Base-by-base conservation (phyloP, 2,797 vertebrate genomes). In the Margarornis squamiger region DNA sequence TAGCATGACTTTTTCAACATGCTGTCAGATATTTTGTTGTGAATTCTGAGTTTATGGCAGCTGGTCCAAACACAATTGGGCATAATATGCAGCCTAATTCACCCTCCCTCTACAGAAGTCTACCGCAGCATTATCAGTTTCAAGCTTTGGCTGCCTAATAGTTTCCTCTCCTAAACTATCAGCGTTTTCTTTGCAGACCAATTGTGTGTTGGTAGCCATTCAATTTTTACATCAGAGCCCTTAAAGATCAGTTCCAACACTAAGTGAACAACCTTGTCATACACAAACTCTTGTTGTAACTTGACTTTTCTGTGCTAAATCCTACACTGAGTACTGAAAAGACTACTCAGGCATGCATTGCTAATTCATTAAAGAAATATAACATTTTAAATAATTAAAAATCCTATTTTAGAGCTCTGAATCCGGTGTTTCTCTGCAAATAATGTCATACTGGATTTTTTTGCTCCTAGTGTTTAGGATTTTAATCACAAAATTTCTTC, bases 291-390 rank as follows among this genome's bases (percentile, higher is more conserved):
- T 67, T 38, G 14, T 65, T 76, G 75, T 76, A 85, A 73, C 52
- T 90, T 77, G 55, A 80, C 74, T 49, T 94, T 95, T 76, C 57
- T 77, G 58, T 12, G 4, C 9, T 65, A 92, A 92, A 82, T 92
- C 55, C n/a, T 94, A 61, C 27, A 45, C 38, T 71, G 79, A 77
- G 75, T 92, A 63, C 48, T 96, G 57, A 91, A 89, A 97, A 95
- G 76, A 79, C 78, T 91, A 61, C 45, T 88, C 45, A 65, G 76
- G 73, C 51, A 82, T 27, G 63, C 36, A 46, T 52, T 92, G 36
- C 62, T 95, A 96, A 93, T 95, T 95, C 91, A 86, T 95, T 96
- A 88, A 85, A 95, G 81, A 93, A 93, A 96, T 83, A 84, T 51
- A 96, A 71, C 18, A 74, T 38, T 91, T 95, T 86, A 85, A 94